phyloP scores from a whole-genome alignment of 1,140 invertebrate species.

The Andricus grossulariae region DNA sequence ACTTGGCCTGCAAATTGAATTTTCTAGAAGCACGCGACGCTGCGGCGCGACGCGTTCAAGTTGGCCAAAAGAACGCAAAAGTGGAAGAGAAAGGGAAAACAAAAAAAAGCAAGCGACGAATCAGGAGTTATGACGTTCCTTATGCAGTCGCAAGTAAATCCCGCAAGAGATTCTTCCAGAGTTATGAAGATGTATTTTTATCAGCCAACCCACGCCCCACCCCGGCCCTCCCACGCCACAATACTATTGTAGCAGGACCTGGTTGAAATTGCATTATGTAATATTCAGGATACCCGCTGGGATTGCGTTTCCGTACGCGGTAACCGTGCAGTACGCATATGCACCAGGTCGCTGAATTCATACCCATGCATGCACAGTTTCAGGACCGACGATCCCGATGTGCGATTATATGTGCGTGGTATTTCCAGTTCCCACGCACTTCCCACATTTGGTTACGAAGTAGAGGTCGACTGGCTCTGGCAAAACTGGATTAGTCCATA shows the following conservation, averaged over 20 bases:
- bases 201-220: constrained; percentile 46
- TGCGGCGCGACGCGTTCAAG: neutral
- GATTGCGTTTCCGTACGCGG: constrained; percentile 57
- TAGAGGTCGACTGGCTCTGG: constrained; percentile 25
- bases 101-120: neutral
- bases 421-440: constrained; percentile 55
- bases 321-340: constrained; percentile 49
- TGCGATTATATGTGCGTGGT: constrained; percentile 54
- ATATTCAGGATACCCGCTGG: constrained; percentile 66
- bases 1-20: constrained; percentile 39
- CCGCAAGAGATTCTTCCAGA: constrained; percentile 50
- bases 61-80: constrained; percentile 23
- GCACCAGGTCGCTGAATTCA: constrained; percentile 40
- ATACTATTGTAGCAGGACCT: constrained; percentile 50
- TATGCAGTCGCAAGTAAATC: constrained; percentile 39
- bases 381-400: constrained; percentile 35
- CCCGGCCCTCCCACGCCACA: constrained; percentile 35
- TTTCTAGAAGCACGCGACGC: constrained; percentile 40
- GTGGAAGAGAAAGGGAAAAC: constrained; percentile 1
- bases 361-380: constrained; percentile 16
- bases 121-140: neutral
- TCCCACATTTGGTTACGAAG: constrained; percentile 27
- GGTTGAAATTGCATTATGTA: constrained; percentile 70
- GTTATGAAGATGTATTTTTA: constrained; percentile 60
- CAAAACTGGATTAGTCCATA: constrained; percentile 19